Evolutionary conservation across 2,797 vertebrate species (phyloP).

Genomic region (Pangasius krempfi): DNA sequence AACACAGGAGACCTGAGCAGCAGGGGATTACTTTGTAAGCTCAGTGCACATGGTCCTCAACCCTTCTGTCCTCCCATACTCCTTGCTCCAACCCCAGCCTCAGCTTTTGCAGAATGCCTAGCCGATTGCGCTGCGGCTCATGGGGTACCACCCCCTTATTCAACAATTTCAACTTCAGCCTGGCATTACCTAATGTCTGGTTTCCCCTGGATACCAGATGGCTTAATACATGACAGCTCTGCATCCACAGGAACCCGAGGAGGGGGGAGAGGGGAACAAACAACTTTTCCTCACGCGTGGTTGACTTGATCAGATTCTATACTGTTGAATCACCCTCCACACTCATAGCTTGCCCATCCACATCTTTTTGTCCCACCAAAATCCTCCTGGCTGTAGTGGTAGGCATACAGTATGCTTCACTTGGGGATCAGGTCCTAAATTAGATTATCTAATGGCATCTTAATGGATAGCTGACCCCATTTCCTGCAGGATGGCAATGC

Average conservation of each 20-base stretch:
- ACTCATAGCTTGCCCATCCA: slow-evolving; percentile 12
- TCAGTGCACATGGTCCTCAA: slow-evolving; percentile 34
- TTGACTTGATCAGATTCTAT: slow-evolving; percentile 81
- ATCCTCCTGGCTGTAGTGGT: slow-evolving; percentile 65
- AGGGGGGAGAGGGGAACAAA: slow-evolving; percentile 77
- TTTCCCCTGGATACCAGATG: slow-evolving; percentile 90
- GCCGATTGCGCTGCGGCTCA: slow-evolving; percentile 34
- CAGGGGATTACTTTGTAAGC: slow-evolving; percentile 43
- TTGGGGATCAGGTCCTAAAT: slow-evolving; percentile 96
- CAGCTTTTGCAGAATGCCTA: slow-evolving; percentile 27
- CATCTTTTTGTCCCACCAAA: slow-evolving; percentile 35
- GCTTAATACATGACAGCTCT: slow-evolving; percentile 85
- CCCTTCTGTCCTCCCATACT: slow-evolving; percentile 32
- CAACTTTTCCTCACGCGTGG: slow-evolving; percentile 81
- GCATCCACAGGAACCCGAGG: slow-evolving; percentile 65
- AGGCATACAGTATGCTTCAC: slow-evolving; percentile 84
- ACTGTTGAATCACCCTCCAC: slow-evolving; percentile 60
- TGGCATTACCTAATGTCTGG: slow-evolving; percentile 92
- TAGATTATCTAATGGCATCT: slow-evolving; percentile 99
- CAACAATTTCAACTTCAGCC: slow-evolving; percentile 86
- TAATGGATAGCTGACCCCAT: slow-evolving; percentile 98
- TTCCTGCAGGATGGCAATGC: slow-evolving; percentile 90
- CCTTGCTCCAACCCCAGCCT: slow-evolving; percentile 23
- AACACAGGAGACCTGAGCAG: slow-evolving; percentile 36
- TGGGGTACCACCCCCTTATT: slow-evolving; percentile 63